Conservation (phyloP, 2,797 vertebrate species). For the Bovichtus variegatus region DNA sequence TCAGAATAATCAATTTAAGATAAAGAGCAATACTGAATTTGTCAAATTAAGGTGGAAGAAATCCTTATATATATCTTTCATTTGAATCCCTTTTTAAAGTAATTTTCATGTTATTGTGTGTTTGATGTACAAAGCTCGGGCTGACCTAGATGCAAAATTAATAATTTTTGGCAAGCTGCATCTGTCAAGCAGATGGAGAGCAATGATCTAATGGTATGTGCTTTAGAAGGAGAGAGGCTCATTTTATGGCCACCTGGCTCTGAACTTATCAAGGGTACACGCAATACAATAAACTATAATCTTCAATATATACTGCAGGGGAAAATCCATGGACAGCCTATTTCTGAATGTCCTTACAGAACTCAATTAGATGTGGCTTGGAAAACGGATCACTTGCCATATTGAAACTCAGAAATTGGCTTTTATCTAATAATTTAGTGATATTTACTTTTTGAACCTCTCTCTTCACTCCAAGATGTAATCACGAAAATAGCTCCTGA, state of each 20-base stretch:
- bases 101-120: constrained; percentile 34
- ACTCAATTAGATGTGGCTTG: constrained; percentile 56
- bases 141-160: constrained; percentile 64
- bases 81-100: constrained; percentile 35
- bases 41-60: constrained; percentile 8
- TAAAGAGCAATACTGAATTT: constrained; percentile 10
- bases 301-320: constrained; percentile 54
- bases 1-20: background rate
- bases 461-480: constrained; percentile 12
- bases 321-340: constrained; percentile 63
- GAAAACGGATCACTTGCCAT: constrained; percentile 52
- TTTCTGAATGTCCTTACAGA: constrained; percentile 56
- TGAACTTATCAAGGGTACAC: constrained; percentile 48
- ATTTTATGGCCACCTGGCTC: constrained; percentile 59
- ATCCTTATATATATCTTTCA: constrained; percentile 20
- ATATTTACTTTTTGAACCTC: constrained; percentile 42
- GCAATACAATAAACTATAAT: constrained; percentile 65
- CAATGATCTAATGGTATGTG: constrained; percentile 54
- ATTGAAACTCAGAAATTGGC: constrained; percentile 34
- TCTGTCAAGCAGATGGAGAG: constrained; percentile 69
- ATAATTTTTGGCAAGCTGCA: constrained; percentile 63
- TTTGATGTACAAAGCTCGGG: constrained; percentile 42
- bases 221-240: constrained; percentile 47
- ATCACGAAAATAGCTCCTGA: constrained; percentile 24
- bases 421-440: constrained; percentile 33